Evolutionary conservation across 2,113 vertebrate genomes (phyloP).

Genomic region (Phalacrocorax aristotelis): DNA sequence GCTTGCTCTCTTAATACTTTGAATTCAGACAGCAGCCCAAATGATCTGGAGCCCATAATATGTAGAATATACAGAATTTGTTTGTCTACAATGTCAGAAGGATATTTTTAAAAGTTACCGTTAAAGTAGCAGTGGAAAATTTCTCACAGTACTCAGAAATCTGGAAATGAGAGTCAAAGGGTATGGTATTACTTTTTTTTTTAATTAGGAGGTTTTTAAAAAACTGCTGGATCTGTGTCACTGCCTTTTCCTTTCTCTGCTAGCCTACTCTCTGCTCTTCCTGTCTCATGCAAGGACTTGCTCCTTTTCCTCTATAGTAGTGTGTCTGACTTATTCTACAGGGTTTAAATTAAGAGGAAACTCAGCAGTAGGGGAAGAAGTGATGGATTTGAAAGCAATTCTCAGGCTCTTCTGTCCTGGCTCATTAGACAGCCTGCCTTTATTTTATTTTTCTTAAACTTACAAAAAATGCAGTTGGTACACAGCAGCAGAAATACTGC

Average conservation of each 20-base stretch:
- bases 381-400: neutral
- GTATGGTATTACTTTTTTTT: neutral
- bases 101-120: neutral
- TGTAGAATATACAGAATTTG: neutral
- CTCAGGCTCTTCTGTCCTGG: neutral
- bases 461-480: neutral
- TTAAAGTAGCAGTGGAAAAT: neutral
- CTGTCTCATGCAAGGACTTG: neutral
- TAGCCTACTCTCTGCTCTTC: neutral
- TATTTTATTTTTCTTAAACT: neutral
- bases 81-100: neutral
- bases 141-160: neutral
- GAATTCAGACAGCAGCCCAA: neutral
- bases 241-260: neutral
- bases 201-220: neutral
- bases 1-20: neutral
- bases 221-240: neutral
- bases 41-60: accelerated
- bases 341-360: constrained; percentile 31
- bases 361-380: neutral
- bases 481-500: neutral
- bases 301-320: neutral
- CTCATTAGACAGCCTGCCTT: neutral
- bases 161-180: neutral
- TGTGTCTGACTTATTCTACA: neutral